phyloP scores from a whole-genome alignment of 2,888 invertebrate genomes.

The Rotaria sp. region DNA sequence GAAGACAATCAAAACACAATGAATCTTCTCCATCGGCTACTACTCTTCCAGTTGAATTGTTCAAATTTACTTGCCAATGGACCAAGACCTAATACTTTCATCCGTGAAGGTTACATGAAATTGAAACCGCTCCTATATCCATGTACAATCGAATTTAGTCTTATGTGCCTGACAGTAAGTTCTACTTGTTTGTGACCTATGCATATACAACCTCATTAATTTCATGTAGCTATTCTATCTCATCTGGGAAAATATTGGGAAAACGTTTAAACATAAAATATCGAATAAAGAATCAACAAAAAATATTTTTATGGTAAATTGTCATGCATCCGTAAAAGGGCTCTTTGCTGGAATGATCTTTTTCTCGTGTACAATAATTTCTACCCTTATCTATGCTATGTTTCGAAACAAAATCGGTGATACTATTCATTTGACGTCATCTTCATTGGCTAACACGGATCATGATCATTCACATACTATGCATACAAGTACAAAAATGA shows the following conservation, averaged over 20 bases:
- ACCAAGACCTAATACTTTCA: not conserved
- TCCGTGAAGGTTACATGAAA: slow-evolving; percentile 19
- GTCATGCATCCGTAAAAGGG: slow-evolving; percentile 35
- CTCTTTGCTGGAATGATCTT: slow-evolving; percentile 35
- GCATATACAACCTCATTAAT: not conserved
- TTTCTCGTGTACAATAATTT: slow-evolving; percentile 32
- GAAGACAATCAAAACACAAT: not conserved
- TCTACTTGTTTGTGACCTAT: not conserved
- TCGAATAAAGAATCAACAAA: not conserved
- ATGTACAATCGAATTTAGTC: slow-evolving; percentile 35
- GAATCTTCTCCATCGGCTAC: not conserved
- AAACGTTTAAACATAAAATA: not conserved
- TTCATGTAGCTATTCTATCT: not conserved
- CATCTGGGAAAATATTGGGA: slow-evolving; percentile 12
- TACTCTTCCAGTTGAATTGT: not conserved
- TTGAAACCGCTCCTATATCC: slow-evolving; percentile 35
- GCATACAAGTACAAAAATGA: not conserved
- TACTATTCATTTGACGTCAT: not conserved
- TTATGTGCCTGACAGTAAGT: slow-evolving; percentile 35
- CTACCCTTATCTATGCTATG: slow-evolving; percentile 31
- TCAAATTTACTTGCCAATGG: not conserved
- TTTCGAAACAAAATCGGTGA: slow-evolving; percentile 26
- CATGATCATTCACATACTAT: not conserved
- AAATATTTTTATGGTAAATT: slow-evolving; percentile 37
- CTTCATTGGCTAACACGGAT: too few species aligned